phyloP scores from a whole-genome alignment of 2,888 invertebrate genomes.

The Chaetoderma sp. region DNA sequence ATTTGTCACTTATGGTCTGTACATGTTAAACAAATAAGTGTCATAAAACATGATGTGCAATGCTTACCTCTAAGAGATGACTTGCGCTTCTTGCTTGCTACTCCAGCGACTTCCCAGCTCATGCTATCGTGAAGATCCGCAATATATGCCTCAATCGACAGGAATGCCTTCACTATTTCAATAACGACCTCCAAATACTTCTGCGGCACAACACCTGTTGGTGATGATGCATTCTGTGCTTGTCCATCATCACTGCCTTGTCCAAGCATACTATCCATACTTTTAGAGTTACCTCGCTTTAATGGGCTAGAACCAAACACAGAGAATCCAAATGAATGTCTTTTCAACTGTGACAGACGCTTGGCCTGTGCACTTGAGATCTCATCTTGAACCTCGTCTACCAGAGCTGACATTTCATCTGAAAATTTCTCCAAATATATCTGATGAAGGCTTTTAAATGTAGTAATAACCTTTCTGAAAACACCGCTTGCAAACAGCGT shows the following conservation, averaged over 20 bases:
- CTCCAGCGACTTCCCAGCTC: slow-evolving; percentile 57
- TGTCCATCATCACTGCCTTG: slow-evolving; percentile 21
- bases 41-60: no score
- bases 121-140: slow-evolving; percentile 52
- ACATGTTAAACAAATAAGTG: no score
- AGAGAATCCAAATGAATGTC: slow-evolving; percentile 44
- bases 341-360: slow-evolving; percentile 25
- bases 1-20: no score
- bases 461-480: slow-evolving; percentile 52
- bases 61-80: slow-evolving; percentile 55
- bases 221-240: slow-evolving; percentile 9
- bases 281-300: slow-evolving; percentile 33
- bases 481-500: slow-evolving; percentile 57
- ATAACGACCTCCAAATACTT: slow-evolving; percentile 50
- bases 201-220: slow-evolving; percentile 31
- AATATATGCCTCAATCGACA: slow-evolving; percentile 57
- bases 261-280: slow-evolving; percentile 45
- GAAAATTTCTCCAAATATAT: slow-evolving; percentile 61
- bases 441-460: slow-evolving; percentile 58
- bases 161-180: slow-evolving; percentile 50
- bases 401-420: slow-evolving; percentile 59
- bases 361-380: slow-evolving; percentile 26
- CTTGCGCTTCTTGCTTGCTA: slow-evolving; percentile 45
- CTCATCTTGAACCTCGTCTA: slow-evolving; percentile 61
- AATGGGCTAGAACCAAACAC: slow-evolving; percentile 5